Evolutionary conservation across 1,140 invertebrate species (phyloP).

Genomic region (Drosophila oshimai): DNA sequence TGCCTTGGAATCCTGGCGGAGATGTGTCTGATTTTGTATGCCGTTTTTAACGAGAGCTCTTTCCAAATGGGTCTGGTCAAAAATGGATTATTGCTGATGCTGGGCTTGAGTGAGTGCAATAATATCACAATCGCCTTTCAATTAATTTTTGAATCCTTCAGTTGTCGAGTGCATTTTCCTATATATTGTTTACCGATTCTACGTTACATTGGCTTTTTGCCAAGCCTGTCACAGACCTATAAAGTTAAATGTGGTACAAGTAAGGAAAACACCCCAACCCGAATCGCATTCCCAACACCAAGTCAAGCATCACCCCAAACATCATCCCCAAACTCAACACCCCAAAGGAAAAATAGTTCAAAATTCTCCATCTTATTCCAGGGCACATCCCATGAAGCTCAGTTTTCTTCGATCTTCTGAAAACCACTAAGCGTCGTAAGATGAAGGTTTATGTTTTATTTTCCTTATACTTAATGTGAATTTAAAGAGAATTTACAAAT

Average conservation of each 20-base stretch:
- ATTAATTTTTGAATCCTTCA: background rate
- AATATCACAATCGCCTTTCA: background rate
- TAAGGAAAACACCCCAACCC: too few relatives aligned
- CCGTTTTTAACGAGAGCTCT: conserved; percentile 14
- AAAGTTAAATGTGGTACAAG: background rate
- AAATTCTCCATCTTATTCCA: background rate
- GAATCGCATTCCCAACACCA: background rate
- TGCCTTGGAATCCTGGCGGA: conserved; percentile 42
- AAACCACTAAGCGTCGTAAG: background rate
- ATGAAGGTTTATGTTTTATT: background rate
- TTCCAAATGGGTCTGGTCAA: conserved; percentile 26
- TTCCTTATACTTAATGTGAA: too few relatives aligned
- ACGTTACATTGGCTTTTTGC: conserved; percentile 8
- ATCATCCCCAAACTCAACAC: background rate
- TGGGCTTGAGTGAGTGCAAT: conserved; percentile 26
- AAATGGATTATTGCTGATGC: conserved; percentile 16
- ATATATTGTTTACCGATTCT: conserved; percentile 48
- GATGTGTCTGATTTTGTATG: conserved; percentile 34
- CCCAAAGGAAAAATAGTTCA: background rate
- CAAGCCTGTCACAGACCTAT: background rate
- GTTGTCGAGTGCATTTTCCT: conserved; percentile 49
- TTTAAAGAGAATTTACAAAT: too few relatives aligned
- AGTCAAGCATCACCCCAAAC: background rate
- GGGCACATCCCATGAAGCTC: background rate
- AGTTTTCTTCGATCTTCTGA: too few relatives aligned